These are phyloP conservation scores for Nanorana parkeri DNA, from an alignment of 2,113 vertebrate species.

Conservation along the genomic window DNA sequence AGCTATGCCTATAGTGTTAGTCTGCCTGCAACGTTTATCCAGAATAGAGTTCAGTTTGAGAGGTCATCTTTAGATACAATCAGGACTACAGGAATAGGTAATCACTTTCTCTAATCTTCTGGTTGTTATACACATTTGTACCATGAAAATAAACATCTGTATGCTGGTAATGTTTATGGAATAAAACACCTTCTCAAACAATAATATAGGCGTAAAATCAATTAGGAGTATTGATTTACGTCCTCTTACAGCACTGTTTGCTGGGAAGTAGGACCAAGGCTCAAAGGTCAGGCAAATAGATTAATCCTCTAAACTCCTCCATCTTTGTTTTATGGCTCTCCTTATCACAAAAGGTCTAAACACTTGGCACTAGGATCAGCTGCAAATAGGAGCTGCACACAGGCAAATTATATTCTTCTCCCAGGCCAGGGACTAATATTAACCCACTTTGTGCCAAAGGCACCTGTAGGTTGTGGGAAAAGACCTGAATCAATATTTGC, in stretches of 20 bases:
- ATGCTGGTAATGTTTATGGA: neutral
- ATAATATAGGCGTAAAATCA: constrained; percentile 33
- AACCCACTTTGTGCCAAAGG: neutral
- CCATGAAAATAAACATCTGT: neutral
- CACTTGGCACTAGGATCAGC: constrained; percentile 36
- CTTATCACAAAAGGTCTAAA: constrained; percentile 41
- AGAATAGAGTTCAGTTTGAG: too few relatives aligned
- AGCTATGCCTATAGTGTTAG: too few relatives aligned
- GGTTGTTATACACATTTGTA: too few relatives aligned
- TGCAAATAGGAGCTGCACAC: constrained; percentile 8
- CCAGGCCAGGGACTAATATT: constrained; percentile 15
- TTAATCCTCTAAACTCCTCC: constrained; percentile 23
- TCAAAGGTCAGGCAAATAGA: constrained; percentile 41
- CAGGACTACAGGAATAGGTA: too few relatives aligned
- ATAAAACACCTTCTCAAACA: constrained; percentile 14
- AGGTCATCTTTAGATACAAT: too few relatives aligned
- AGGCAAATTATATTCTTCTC: constrained; percentile 25
- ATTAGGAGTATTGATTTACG: constrained; percentile 30
- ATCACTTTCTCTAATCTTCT: too few relatives aligned
- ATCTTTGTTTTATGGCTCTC: constrained; percentile 39
- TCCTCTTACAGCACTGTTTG: neutral
- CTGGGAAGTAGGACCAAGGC: constrained; percentile 25
- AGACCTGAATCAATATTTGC: constrained; percentile 41
- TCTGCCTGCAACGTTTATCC: too few relatives aligned
- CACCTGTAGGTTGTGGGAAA: constrained; percentile 33